phyloP scores from a whole-genome alignment of 2,113 vertebrate species.

The Myotis brandtii region DNA sequence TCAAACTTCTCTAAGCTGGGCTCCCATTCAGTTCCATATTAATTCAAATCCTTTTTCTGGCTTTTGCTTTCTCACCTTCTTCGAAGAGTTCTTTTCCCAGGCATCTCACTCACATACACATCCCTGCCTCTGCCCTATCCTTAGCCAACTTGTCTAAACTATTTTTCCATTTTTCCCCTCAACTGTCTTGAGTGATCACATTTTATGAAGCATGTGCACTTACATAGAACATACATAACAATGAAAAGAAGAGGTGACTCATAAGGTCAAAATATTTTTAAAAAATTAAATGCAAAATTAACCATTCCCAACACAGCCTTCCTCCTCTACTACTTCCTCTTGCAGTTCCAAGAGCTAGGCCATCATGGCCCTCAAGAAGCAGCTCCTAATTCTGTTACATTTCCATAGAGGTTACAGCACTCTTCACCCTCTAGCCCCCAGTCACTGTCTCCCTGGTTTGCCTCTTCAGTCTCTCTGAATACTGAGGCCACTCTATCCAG shows the following conservation, averaged over 20 bases:
- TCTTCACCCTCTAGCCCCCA: not conserved
- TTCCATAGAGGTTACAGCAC: not conserved
- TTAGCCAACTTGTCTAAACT: constrained; percentile 38
- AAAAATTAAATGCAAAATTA: constrained; percentile 42
- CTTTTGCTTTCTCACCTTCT: constrained; percentile 43
- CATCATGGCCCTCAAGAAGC: not conserved
- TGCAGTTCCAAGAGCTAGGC: not conserved
- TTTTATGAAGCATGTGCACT: constrained; percentile 55
- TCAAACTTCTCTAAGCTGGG: constrained; percentile 8
- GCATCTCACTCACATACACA: constrained; percentile 7
- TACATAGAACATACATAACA: not conserved
- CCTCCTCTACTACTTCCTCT: constrained; percentile 15
- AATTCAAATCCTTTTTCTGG: constrained; percentile 57
- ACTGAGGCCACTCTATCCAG: not conserved
- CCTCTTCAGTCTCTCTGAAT: not conserved
- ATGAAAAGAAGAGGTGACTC: constrained; percentile 43
- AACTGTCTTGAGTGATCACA: constrained; percentile 27
- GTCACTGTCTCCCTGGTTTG: not conserved
- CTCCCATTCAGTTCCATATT: constrained; percentile 43
- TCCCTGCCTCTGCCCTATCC: not conserved
- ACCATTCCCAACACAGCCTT: not conserved
- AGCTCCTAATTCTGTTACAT: not conserved
- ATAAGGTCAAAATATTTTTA: constrained; percentile 4
- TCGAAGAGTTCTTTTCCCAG: not conserved
- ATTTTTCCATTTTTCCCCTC: constrained; percentile 48